Evolutionary conservation across 2,113 vertebrate genomes (phyloP).

Genomic region (Ptychochromis oligacanthus): DNA sequence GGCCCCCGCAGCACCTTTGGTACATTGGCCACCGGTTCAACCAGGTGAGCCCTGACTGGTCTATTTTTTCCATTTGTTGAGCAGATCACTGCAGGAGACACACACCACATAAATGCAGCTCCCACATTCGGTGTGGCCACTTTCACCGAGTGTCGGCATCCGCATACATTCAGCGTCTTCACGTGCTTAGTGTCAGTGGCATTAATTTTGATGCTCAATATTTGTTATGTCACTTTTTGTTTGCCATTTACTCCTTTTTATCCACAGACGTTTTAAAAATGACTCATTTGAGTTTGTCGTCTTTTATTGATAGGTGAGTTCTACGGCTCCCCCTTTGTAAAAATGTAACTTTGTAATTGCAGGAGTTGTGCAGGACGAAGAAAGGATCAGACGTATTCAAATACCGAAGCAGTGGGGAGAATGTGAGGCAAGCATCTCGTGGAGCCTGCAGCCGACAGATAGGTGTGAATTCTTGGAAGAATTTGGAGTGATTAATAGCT

Average conservation of each 20-base stretch:
- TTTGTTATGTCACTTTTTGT: not conserved
- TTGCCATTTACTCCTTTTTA: not conserved
- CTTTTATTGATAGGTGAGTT: not conserved
- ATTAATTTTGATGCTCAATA: not conserved
- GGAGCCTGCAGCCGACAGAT: conserved; percentile 26
- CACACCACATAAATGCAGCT: not conserved
- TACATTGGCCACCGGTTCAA: too few relatives aligned
- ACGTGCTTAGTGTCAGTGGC: too few relatives aligned
- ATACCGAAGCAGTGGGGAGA: conserved; percentile 4
- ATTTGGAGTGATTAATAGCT: conserved; percentile 55
- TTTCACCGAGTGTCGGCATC: not conserved
- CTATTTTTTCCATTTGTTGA: not conserved
- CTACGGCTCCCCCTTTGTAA: not conserved
- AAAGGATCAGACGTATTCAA: not conserved
- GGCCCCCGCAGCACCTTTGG: not conserved
- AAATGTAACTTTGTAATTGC: not conserved
- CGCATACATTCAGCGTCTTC: not conserved
- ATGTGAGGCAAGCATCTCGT: conserved; percentile 29
- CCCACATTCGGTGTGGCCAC: not conserved
- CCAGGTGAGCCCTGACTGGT: not conserved
- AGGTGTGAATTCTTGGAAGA: conserved; percentile 49
- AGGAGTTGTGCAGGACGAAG: not conserved
- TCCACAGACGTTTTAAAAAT: not conserved
- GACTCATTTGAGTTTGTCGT: not conserved
- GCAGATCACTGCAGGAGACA: not conserved